Evolutionary conservation across 2,797 vertebrate genomes (phyloP), one percentile per base, ranked within the genome.

Genomic region (Syngnathus acus): DNA sequence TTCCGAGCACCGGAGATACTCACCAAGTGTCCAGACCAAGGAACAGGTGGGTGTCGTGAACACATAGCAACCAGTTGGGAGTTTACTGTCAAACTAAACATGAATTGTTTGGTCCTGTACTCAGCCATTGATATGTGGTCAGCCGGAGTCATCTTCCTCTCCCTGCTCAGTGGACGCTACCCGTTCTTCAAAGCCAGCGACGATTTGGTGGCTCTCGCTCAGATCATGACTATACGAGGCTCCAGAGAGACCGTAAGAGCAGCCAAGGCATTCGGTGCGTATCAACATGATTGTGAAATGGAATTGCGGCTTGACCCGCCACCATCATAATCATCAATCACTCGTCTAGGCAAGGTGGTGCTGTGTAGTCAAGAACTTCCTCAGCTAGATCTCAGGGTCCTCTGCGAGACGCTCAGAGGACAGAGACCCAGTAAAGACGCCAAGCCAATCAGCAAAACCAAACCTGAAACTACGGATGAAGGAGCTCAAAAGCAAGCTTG

Each of bases 121-220:
- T 69, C 89, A 99, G 97, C 95, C 75, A 99, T 99, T 79, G 96
- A 99, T 71, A 84, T 99, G 86, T 99, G 97, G 96, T 95, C 97
- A 65, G 95, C 95, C 68, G 97, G 96, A 57, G 93, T 98, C 50
- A 90, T 99, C 82, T 91, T 99, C 85, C 95, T 99, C 55, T 98
- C 95, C 9, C 89, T 99, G 70, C 92, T 99, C 66, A 99, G 96
- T 79, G 95, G 94, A 63, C 92, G 96, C 69, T 99, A 97, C 79
- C 96, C 97, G 1, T 98, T 99, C 89, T 99, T 98, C 84, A 99
- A 98, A 92, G 96, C 95, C 76, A 94, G 91, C 17, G 96, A 99
- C 81, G 97, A 99, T 89, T 89, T 99, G 86, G 93, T 96, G 43
- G 95, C 95, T 64, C 89, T 99, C 82, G 89, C 94, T 75, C 97